Evolutionary conservation across 92 coral and sea anemone genomes (phyloP), one percentile per base, ranked within the genome.

Genomic region (Palythoa caribaeorum): DNA sequence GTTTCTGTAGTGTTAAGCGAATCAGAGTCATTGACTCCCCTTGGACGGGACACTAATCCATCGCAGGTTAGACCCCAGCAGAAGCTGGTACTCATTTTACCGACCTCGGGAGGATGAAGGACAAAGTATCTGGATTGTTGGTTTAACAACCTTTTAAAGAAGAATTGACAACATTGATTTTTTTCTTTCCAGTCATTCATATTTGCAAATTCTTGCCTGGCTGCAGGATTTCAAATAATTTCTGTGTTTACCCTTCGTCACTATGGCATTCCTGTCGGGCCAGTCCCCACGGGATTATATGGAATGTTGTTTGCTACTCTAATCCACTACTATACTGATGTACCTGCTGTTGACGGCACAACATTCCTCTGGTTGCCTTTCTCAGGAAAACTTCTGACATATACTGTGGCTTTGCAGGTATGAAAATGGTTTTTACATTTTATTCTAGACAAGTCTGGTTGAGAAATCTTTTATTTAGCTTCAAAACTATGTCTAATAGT

Each of bases 361-460:
- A 88, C 89, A 0, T 87, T 94, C 19, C 21, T 95, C 39, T 95
- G 98, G 60, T 28, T 94, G 2, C 95, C 98, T n/a, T 85, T 92
- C 59, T 91, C 99, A 19, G 97, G 96, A 17, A 97, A 97, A 62
- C 89, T 97, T 60, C 88, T 95, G 21, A 93, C 90, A 51, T 97
- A 97, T 87, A 87, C 95, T 20, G 59, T 97, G 12, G 99, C 98
- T 15, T 87, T 97, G 7, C 99, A 97, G 99, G 99, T 97, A 78
- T 12, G 80, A 63, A 55, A 11, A 11, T 0, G 62, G n/a, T 55
- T 7, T 55, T 11, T 55, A 55, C 17, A 55, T 55, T 2, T 3
- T 55, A 54, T 54, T 55, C 11, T 55, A 51, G 11, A 51, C 11
- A 51, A 6, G 8, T 55, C 62, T 55, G 11, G 12, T 2, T 55